These are phyloP conservation scores for Bungarus multicinctus DNA, from an alignment of 2,113 vertebrate species.

Conservation along the genomic window DNA sequence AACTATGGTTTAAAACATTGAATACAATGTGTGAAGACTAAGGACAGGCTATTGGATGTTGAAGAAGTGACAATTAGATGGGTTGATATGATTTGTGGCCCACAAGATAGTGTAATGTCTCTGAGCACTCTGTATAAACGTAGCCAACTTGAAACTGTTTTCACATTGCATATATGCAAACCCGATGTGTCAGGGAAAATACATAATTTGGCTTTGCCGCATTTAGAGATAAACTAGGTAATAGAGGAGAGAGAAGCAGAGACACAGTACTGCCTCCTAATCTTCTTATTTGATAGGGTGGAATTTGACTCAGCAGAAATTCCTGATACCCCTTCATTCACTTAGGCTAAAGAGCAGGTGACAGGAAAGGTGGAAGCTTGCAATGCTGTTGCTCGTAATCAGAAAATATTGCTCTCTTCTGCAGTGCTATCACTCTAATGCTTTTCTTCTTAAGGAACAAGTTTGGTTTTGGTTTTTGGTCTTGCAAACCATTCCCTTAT, in stretches of 20 bases:
- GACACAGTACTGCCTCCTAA: neutral
- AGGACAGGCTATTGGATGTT: neutral
- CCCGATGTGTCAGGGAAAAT: neutral
- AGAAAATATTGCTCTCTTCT: neutral
- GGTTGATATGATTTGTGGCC: neutral
- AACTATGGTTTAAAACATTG: neutral
- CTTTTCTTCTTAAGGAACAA: slow-evolving; percentile 2
- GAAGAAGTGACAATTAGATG: neutral
- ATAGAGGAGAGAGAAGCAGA: neutral
- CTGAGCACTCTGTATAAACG: neutral
- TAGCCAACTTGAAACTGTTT: neutral
- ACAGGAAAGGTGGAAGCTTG: neutral
- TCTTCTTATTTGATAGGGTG: neutral
- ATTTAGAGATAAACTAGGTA: neutral
- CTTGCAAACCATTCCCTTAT: neutral
- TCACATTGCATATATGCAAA: neutral
- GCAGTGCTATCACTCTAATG: neutral
- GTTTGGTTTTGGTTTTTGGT: neutral
- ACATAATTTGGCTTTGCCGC: neutral
- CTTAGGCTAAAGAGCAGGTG: neutral
- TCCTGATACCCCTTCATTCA: neutral
- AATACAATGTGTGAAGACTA: neutral
- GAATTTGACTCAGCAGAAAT: neutral
- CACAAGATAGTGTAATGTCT: neutral
- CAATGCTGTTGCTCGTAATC: neutral